These are phyloP conservation scores for Thera britannica DNA, from an alignment of 2,888 invertebrate species.

Conservation along the genomic window DNA sequence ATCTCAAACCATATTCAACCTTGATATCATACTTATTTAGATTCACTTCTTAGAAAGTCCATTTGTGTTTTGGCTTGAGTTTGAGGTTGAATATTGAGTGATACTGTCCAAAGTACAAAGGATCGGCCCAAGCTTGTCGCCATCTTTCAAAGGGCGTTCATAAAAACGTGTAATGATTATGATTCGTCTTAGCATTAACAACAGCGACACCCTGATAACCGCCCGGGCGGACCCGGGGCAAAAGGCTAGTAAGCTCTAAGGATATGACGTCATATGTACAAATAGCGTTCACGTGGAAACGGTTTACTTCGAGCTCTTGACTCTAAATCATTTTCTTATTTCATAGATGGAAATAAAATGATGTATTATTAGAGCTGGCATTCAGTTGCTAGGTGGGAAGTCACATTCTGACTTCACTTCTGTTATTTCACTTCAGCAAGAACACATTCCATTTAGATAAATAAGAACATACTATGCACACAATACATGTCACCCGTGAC, in stretches of 20 bases:
- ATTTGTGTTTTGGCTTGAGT: neutral
- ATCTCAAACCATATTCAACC: slow-evolving; percentile 23
- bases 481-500: slow-evolving; percentile 8
- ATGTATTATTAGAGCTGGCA: neutral
- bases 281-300: slow-evolving; percentile 55
- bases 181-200: slow-evolving; percentile 79
- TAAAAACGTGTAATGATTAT: slow-evolving; percentile 70
- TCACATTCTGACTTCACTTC: slow-evolving; percentile 7
- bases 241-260: slow-evolving; percentile 85
- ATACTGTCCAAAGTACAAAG: slow-evolving; percentile 20
- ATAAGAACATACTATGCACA: neutral
- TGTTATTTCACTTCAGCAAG: slow-evolving; percentile 3
- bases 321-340: slow-evolving; percentile 19
- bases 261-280: slow-evolving; percentile 83
- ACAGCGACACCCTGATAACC: slow-evolving; percentile 84
- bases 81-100: slow-evolving; percentile 25
- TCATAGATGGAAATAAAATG: slow-evolving; percentile 3
- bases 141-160: slow-evolving; percentile 45
- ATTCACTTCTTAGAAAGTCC: slow-evolving; percentile 1
- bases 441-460: slow-evolving; percentile 5
- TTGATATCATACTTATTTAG: slow-evolving; percentile 5
- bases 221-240: slow-evolving; percentile 78
- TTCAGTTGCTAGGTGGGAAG: slow-evolving; percentile 21
- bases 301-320: slow-evolving; percentile 48
- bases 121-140: slow-evolving; percentile 30